Evolutionary conservation across 2,113 vertebrate species (phyloP).

Genomic region (Regulus satrapa): DNA sequence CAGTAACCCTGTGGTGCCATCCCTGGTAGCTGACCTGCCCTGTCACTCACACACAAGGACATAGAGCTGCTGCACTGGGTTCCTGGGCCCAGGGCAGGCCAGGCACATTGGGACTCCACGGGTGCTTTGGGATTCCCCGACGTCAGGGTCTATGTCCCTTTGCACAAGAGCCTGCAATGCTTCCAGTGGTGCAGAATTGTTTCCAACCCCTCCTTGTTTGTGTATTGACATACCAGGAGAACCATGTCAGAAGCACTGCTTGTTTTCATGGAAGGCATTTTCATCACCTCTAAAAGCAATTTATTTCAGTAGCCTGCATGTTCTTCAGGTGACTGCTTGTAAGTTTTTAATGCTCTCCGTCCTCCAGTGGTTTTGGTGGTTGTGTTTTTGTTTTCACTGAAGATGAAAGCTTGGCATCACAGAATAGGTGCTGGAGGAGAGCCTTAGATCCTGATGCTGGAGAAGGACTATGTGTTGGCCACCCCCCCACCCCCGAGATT

Average conservation of each 20-base stretch:
- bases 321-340: background rate
- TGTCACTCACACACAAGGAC: fast-evolving
- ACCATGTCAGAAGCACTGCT: background rate
- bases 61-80: background rate
- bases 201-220: background rate
- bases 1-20: background rate
- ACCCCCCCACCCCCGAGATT: background rate
- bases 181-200: background rate
- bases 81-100: background rate
- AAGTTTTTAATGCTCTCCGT: background rate
- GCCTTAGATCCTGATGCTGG: background rate
- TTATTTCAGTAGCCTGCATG: background rate
- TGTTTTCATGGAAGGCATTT: background rate
- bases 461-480: background rate
- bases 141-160: background rate
- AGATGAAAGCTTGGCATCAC: background rate
- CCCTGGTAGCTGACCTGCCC: background rate
- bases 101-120: background rate
- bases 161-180: background rate
- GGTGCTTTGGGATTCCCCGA: fast-evolving
- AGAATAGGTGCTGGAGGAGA: background rate
- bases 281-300: background rate
- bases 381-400: background rate
- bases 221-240: background rate
- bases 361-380: background rate